phyloP scores from a whole-genome alignment of 2,113 vertebrate genomes.

The Donacobius atricapilla region DNA sequence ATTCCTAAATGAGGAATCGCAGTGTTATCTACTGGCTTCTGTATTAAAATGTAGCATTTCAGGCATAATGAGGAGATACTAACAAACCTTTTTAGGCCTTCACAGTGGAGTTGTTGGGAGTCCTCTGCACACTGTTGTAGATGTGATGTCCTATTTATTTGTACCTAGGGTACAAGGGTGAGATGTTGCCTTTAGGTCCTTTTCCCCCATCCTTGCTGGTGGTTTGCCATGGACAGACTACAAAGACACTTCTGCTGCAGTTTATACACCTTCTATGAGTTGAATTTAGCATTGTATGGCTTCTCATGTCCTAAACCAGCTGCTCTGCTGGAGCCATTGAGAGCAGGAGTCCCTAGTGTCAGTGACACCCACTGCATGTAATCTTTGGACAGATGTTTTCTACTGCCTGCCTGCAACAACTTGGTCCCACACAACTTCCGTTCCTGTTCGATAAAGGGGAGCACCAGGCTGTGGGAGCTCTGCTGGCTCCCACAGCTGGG shows the following conservation, averaged over 20 bases:
- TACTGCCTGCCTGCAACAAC: neutral
- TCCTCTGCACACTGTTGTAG: neutral
- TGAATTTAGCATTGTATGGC: neutral
- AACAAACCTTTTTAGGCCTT: neutral
- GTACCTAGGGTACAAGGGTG: neutral
- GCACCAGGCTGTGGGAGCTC: neutral
- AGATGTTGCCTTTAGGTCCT: neutral
- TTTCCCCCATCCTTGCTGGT: neutral
- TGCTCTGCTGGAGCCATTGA: neutral
- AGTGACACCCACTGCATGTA: neutral
- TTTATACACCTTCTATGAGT: neutral
- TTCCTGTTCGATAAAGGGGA: rapidly evolving
- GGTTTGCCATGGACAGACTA: neutral
- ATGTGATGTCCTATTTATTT: neutral
- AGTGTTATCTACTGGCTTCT: neutral
- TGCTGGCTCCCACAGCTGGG: neutral
- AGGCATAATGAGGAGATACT: neutral
- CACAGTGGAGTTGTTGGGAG: neutral
- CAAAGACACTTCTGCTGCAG: neutral
- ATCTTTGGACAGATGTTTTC: neutral
- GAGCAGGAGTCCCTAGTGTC: neutral
- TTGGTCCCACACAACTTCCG: neutral
- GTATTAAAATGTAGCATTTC: neutral
- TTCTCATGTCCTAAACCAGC: neutral
- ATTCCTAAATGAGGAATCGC: neutral